phyloP scores from a whole-genome alignment of 2,113 vertebrate species.

The Picathartes gymnocephalus region DNA sequence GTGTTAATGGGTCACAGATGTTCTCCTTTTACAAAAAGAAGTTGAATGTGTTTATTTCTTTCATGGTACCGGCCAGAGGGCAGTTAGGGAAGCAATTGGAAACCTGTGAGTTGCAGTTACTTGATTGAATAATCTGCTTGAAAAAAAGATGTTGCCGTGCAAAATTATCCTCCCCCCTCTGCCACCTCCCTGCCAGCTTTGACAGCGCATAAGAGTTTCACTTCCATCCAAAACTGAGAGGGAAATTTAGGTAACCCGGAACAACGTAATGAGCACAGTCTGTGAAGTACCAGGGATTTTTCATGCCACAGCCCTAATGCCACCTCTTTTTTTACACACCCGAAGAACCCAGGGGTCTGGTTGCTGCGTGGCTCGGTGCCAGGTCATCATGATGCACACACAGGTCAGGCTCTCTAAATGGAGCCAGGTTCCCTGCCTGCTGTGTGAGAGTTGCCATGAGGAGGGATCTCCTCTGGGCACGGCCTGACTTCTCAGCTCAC shows the following conservation, averaged over 20 bases:
- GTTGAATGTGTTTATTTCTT: constrained; percentile 20
- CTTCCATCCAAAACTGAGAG: neutral
- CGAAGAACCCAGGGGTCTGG: neutral
- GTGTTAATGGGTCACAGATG: constrained; percentile 12
- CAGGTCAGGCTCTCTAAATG: neutral
- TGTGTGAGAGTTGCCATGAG: neutral
- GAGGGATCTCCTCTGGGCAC: neutral
- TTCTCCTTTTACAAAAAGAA: neutral
- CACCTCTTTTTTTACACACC: neutral
- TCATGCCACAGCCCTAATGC: neutral
- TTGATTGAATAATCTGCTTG: neutral
- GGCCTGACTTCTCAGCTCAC: accelerated
- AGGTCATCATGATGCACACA: accelerated
- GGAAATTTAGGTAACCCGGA: constrained; percentile 17
- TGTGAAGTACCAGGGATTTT: constrained; percentile 46
- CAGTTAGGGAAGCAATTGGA: neutral
- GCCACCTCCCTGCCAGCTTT: neutral
- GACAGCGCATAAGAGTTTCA: neutral
- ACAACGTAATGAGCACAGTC: accelerated
- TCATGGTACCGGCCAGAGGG: neutral
- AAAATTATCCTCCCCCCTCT: neutral
- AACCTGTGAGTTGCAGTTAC: neutral
- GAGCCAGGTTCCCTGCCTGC: neutral
- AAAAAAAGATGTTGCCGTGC: neutral
- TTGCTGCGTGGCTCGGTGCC: accelerated